Conservation (phyloP, 2,113 vertebrate genomes). For the Empidonax traillii region DNA sequence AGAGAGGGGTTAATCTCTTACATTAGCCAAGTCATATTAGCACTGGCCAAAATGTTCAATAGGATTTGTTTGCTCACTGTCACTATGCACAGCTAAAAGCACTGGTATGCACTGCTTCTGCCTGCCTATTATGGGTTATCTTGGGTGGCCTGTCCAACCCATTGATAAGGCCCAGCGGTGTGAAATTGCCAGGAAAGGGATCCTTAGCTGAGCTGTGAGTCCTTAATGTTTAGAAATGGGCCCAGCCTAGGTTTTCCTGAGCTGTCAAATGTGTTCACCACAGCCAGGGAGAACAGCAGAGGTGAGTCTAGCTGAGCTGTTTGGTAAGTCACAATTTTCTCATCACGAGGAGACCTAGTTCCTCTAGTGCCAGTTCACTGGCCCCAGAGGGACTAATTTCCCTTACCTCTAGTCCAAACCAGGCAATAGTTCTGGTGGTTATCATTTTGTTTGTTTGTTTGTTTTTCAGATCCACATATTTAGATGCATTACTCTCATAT, state of each 20-base stretch:
- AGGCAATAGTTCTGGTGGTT: background rate
- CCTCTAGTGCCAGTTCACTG: background rate
- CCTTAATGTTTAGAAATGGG: background rate
- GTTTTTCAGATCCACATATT: background rate
- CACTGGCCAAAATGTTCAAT: background rate
- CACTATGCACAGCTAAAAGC: background rate
- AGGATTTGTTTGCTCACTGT: conserved; percentile 22
- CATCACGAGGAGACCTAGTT: background rate
- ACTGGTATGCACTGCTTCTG: background rate
- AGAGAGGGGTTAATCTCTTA: conserved; percentile 15
- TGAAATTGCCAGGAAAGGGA: background rate
- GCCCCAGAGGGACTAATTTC: background rate
- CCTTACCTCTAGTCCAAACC: background rate
- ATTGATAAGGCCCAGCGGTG: background rate
- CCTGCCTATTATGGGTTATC: conserved; percentile 10
- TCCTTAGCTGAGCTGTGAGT: background rate
- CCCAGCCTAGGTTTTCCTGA: background rate
- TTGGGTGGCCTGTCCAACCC: background rate
- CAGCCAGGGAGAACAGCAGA: background rate
- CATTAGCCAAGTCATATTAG: background rate
- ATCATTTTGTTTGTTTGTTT: background rate
- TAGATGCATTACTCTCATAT: background rate
- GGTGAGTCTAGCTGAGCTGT: background rate
- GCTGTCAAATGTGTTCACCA: background rate
- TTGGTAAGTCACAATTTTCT: background rate